Base-by-base conservation (phyloP, 2,797 vertebrate genomes). In the Sus cebifrons region DNA sequence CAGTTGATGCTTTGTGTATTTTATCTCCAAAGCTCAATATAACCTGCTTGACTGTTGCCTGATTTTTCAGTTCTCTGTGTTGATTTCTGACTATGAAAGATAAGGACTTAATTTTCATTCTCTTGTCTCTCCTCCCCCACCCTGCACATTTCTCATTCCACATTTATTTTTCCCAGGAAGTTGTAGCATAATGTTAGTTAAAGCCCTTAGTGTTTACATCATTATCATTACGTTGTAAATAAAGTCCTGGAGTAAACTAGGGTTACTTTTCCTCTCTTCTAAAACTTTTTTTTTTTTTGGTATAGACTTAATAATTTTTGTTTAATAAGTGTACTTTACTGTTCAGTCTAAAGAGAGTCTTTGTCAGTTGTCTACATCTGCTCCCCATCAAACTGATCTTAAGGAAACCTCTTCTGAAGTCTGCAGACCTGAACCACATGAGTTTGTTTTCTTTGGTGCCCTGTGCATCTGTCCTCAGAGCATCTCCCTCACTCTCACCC, bases 351-450 rank as follows among this genome's bases (percentile, higher is more conserved):
- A 44, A 78, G 49, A n/a, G 49, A n/a, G 6, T 29, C 3, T 21
- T 75, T 60, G 32, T 27, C 58, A 27, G 1, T 56, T 93, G 6
- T 62, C 29, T 54, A 12, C 14, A 44, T 83, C 36, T 32, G 6
- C n/a, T 94, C 40, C 20, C 25, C 3, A 70, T 82, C 17, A 16
- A 40, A 79, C 20, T 32, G 15, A 79, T 74, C 21, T 54, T 56
- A 27, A 77, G 36, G 14, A 92, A 36, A 21, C 5, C 1, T 5
- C 44, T 60, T 40, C 16, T 71, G 3, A 6, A 13, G 6, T 87
- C 67, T 7, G 27, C 25, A 64, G 32, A n/a, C 0, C 8, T 29
- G 12, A 1, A 0, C 18, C 14, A 13, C 0, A 0, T 18, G 14
- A n/a, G 25, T 36, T 62, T 36, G 4, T 13, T 27, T 44, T 44